Conservation (phyloP, 2,797 vertebrate species). For the Coregonus suidteri region DNA sequence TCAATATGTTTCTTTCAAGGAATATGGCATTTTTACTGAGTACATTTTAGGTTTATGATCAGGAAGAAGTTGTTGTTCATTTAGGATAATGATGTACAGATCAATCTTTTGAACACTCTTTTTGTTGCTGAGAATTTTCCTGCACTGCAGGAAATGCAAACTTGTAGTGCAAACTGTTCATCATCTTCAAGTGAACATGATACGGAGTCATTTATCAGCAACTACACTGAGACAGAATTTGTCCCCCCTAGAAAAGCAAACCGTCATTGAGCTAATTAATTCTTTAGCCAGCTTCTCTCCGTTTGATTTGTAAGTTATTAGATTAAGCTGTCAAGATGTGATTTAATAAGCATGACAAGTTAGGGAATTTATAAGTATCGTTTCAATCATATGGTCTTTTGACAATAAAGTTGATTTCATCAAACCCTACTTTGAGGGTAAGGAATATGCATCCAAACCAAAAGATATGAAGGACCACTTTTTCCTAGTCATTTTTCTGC, state of each 20-base stretch:
- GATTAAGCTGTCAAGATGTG: slow-evolving; percentile 17
- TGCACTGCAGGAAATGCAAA: background rate
- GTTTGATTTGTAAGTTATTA: slow-evolving; percentile 11
- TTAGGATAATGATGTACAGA: background rate
- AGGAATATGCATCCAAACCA: background rate
- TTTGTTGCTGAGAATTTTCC: too few relatives aligned
- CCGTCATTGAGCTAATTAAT: slow-evolving; percentile 34
- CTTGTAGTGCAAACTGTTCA: background rate
- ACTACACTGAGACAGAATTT: slow-evolving; percentile 10
- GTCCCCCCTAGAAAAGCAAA: slow-evolving; percentile 4
- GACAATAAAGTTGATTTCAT: background rate
- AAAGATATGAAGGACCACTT: background rate
- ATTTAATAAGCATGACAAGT: slow-evolving; percentile 17
- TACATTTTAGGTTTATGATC: background rate
- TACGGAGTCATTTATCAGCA: slow-evolving; percentile 19
- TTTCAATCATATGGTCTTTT: slow-evolving; percentile 17
- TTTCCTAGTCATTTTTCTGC: background rate
- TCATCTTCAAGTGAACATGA: slow-evolving; percentile 3
- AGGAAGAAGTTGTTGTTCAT: background rate
- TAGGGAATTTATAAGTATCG: background rate
- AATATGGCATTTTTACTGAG: slow-evolving; percentile 7
- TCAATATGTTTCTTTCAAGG: slow-evolving; percentile 27
- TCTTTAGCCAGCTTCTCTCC: slow-evolving; percentile 8
- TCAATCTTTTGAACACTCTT: background rate
- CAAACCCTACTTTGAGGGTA: background rate